Base-by-base conservation (phyloP, 2,113 vertebrate genomes). In the Corythaeola cristata region DNA sequence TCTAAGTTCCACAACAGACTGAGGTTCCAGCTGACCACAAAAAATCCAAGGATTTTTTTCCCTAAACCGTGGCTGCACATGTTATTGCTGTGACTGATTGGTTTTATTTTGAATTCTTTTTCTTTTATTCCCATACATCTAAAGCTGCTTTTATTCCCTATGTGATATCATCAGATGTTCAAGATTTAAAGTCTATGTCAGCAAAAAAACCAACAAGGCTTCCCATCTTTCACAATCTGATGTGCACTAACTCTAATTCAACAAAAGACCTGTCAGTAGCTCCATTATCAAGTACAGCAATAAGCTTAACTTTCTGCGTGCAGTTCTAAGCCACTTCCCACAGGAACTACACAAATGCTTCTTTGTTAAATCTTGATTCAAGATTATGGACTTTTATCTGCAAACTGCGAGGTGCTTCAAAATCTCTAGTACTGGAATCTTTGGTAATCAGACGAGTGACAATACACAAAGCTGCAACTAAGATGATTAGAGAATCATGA, bases 261-360 rank as follows among this genome's bases (percentile, higher is more conserved):
- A 91, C 91, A 94, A 96, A 94, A 92, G 94, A 92, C 44, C 20
- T 82, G 64, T 91, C 94, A 96, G 83, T 63, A 90, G 87, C 60
- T 94, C 86, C 73, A 93, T 89, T 95, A 93, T 86, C 79, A 95
- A 95, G 58, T 85, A 91, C 69, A 89, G 84, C 92, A 96, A 89
- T 94, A 96, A 91, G 93, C 93, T 96, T 95, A 95, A 93, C 84
- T 78, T 90, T 93, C 82, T 86, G 45, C 68, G 80, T 78, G 89
- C 68, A 89, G 73, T 89, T 91, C 73, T 94, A 93, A 96, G 84
- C 55, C 84, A 94, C 93, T 96, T 97, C 76, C 89, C 94, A 89
- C 12, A 94, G 76, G 76, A 95, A 71, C 73, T 66, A 88, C 72
- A 95, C 37, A 92, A 95, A 90, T 64, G 44, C 44, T 71, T 90